Evolutionary conservation across 1,140 invertebrate species (phyloP).

Genomic region (Drosophila quadrilineata): DNA sequence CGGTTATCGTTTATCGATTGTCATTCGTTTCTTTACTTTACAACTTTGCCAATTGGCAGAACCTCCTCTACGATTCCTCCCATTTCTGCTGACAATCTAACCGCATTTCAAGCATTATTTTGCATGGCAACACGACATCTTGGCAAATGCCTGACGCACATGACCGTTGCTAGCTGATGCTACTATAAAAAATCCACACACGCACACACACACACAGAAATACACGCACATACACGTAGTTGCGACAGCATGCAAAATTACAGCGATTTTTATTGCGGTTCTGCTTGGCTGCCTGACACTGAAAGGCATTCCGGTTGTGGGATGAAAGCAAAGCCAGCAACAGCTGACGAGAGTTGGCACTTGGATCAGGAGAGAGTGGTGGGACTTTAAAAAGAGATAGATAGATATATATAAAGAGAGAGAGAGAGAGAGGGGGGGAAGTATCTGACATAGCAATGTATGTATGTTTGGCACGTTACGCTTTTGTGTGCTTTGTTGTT

Average conservation of each 20-base stretch:
- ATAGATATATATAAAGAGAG: neutral
- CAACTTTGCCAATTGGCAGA: conserved; percentile 22
- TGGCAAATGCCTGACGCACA: conserved; percentile 14
- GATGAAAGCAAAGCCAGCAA: no score
- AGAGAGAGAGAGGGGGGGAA: neutral
- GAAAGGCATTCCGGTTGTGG: conserved; percentile 25
- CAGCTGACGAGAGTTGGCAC: no score
- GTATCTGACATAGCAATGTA: neutral
- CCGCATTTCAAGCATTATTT: conserved; percentile 29
- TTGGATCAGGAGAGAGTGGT: neutral
- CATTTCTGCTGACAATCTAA: no score
- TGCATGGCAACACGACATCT: conserved; percentile 31
- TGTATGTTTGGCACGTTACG: conserved; percentile 36
- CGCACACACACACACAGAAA: conserved; percentile 1
- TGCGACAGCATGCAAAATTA: conserved; percentile 66
- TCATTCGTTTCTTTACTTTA: conserved; percentile 29
- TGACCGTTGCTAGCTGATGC: conserved; percentile 12
- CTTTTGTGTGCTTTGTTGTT: conserved; percentile 59
- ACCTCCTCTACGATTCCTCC: no score
- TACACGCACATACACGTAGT: neutral
- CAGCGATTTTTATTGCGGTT: conserved; percentile 72
- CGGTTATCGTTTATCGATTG: conserved; percentile 36
- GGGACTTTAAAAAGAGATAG: neutral
- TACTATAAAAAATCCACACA: conserved; percentile 9
- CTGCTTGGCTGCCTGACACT: conserved; percentile 55